Evolutionary conservation across 2,888 invertebrate genomes (phyloP).

Genomic region (Zhengitettix transpicula): DNA sequence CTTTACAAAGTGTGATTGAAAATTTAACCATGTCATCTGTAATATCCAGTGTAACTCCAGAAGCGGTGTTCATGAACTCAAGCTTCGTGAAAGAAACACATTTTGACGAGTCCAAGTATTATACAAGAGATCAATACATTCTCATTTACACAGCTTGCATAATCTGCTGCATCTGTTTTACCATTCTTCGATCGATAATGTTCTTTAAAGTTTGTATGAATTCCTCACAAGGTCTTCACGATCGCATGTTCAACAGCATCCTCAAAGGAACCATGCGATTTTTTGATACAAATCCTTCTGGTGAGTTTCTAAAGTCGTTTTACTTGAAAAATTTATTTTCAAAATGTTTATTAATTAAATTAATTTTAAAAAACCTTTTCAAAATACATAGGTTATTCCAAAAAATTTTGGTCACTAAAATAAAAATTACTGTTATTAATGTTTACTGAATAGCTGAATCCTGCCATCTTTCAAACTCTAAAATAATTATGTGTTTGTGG

Average conservation of each 20-base stretch:
- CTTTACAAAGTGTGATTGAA: too few relatives aligned
- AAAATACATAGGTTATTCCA: neutral
- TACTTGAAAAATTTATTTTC: neutral
- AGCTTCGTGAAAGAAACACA: neutral
- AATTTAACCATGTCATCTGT: too few relatives aligned
- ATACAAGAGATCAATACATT: constrained; percentile 16
- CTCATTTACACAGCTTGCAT: constrained; percentile 43
- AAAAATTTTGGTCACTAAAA: too few relatives aligned
- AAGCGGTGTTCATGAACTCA: too few relatives aligned
- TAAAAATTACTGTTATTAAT: too few relatives aligned
- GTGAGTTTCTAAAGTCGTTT: constrained; percentile 17
- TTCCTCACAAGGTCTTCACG: neutral
- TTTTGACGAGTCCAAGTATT: neutral
- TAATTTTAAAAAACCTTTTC: neutral
- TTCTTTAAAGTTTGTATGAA: constrained; percentile 36
- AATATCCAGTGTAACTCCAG: too few relatives aligned
- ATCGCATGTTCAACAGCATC: constrained; percentile 55
- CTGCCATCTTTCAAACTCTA: too few relatives aligned
- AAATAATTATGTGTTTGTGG: too few relatives aligned
- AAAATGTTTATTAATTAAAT: neutral
- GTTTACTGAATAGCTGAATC: too few relatives aligned
- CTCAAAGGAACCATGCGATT: constrained; percentile 51
- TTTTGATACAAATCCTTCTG: constrained; percentile 3
- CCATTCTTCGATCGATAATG: constrained; percentile 43
- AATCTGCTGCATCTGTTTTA: constrained; percentile 37